Evolutionary conservation across 2,888 invertebrate species (phyloP).

Genomic region (Smittia sp.): DNA sequence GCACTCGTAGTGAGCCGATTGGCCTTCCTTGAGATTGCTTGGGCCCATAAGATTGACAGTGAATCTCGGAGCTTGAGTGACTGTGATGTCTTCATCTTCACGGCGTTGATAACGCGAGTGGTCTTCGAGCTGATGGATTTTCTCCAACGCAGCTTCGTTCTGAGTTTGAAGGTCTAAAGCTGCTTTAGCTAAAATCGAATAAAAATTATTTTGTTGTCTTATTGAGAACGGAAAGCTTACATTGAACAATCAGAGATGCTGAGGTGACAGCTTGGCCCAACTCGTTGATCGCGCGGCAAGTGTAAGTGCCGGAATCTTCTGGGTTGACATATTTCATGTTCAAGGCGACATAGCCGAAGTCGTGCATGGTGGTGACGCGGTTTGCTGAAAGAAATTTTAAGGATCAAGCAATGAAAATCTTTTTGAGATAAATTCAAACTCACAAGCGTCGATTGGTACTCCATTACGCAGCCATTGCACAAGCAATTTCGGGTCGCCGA

Average conservation of each 20-base stretch:
- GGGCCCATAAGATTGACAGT: conserved; percentile 84
- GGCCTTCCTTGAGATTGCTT: conserved; percentile 77
- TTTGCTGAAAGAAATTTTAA: conserved; percentile 60
- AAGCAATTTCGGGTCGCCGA: conserved; percentile 87
- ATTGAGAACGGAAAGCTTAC: conserved; percentile 55
- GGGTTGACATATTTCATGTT: conserved; percentile 94
- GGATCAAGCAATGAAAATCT: background rate
- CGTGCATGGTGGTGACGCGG: conserved; percentile 90
- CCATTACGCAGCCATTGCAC: conserved; percentile 94
- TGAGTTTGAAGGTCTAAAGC: conserved; percentile 84
- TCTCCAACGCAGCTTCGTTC: conserved; percentile 83
- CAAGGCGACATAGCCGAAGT: conserved; percentile 94
- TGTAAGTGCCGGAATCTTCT: conserved; percentile 95
- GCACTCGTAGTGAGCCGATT: conserved; percentile 90
- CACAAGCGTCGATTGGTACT: conserved; percentile 83
- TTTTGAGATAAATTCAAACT: conserved; percentile 49
- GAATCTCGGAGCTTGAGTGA: conserved; percentile 81
- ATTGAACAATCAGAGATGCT: conserved; percentile 84
- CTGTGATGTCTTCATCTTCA: conserved; percentile 75
- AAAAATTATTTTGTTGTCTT: background rate
- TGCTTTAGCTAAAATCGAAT: conserved; percentile 65
- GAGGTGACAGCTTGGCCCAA: conserved; percentile 94
- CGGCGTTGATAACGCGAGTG: conserved; percentile 72
- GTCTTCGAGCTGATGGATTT: conserved; percentile 83
- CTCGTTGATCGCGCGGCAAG: conserved; percentile 88